phyloP scores from a whole-genome alignment of 1,140 invertebrate genomes.

The Leptinotarsa defecta region DNA sequence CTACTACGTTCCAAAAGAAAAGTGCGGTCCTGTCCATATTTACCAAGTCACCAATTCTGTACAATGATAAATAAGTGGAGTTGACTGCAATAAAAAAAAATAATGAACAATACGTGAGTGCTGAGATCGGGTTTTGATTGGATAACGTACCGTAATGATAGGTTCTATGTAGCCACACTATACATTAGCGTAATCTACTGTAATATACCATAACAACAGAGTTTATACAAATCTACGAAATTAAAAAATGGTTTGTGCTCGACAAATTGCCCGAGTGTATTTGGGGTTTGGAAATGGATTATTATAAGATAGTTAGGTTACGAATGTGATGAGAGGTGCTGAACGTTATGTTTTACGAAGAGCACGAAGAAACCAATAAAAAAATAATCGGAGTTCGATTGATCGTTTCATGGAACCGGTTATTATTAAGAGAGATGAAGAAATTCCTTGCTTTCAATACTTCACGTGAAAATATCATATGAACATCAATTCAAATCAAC shows the following conservation, averaged over 20 bases:
- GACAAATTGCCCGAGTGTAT: constrained; percentile 30
- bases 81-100: constrained; percentile 15
- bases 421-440: too few relatives aligned
- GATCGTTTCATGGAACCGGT: too few relatives aligned
- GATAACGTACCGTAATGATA: constrained; percentile 34
- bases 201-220: constrained; percentile 38
- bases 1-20: too few relatives aligned
- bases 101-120: constrained; percentile 30
- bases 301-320: neutral
- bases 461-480: too few relatives aligned
- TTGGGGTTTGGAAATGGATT: constrained; percentile 11
- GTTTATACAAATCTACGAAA: constrained; percentile 34
- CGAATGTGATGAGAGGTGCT: neutral
- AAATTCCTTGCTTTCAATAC: too few relatives aligned
- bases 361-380: too few relatives aligned
- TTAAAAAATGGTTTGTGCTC: constrained; percentile 32
- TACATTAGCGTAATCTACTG: constrained; percentile 40
- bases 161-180: constrained; percentile 41
- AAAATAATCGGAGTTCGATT: too few relatives aligned
- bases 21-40: constrained; percentile 22
- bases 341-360: neutral
- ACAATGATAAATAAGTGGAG: constrained; percentile 17
- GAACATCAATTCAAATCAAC: too few relatives aligned
- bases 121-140: constrained; percentile 34
- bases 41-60: constrained; percentile 16